phyloP scores from a whole-genome alignment of 2,888 invertebrate genomes.

The Alloplasta piceator region DNA sequence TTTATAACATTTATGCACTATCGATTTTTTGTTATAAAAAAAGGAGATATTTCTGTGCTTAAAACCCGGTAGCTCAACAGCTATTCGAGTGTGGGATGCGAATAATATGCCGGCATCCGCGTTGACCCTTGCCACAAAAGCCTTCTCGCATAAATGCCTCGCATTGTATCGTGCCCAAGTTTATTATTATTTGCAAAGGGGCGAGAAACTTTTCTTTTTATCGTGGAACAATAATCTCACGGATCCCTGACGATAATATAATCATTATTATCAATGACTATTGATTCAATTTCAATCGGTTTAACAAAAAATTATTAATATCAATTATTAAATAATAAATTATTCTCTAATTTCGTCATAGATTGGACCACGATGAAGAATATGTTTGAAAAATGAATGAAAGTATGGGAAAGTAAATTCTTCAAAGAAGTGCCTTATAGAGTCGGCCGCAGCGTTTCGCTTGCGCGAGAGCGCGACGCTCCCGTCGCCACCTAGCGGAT shows the following conservation, averaged over 20 bases:
- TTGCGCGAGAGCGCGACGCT: too few relatives aligned
- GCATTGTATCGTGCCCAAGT: constrained; percentile 52
- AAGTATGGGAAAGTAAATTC: too few relatives aligned
- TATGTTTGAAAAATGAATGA: too few relatives aligned
- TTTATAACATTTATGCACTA: too few relatives aligned
- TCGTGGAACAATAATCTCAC: constrained; percentile 34
- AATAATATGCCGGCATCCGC: constrained; percentile 53
- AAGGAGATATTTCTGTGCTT: too few relatives aligned
- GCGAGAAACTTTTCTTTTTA: constrained; percentile 22
- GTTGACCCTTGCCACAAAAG: constrained; percentile 58
- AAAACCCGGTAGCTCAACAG: constrained; percentile 43
- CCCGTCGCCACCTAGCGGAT: too few relatives aligned
- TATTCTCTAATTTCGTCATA: not conserved
- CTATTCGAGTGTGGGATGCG: constrained; percentile 51
- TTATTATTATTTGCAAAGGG: constrained; percentile 51
- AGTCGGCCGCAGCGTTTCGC: too few relatives aligned
- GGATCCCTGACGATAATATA: constrained; percentile 20
- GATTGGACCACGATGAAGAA: not conserved
- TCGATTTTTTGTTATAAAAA: too few relatives aligned
- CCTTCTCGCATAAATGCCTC: constrained; percentile 53
- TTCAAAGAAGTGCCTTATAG: too few relatives aligned
- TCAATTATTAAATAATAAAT: not conserved
- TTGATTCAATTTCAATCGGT: not conserved
- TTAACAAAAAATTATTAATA: not conserved
- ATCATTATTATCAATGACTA: not conserved